phyloP scores from a whole-genome alignment of 2,797 vertebrate genomes.

The Cichlasoma orientale region DNA sequence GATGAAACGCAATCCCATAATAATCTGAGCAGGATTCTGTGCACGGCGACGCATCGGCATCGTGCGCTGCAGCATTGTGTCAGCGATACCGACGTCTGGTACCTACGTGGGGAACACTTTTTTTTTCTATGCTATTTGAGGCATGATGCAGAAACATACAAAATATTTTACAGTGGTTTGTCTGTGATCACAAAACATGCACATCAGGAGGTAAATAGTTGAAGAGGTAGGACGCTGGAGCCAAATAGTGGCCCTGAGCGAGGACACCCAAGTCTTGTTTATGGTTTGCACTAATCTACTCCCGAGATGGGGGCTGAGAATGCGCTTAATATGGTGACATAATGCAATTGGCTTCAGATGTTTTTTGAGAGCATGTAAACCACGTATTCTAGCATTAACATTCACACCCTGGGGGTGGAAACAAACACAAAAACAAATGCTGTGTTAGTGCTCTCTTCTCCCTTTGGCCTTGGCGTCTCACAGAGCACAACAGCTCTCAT shows the following conservation, averaged over 20 bases:
- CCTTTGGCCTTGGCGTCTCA: slow-evolving; percentile 4
- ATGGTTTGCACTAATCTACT: slow-evolving; percentile 25
- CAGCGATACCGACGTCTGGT: background rate
- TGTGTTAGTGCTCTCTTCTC: background rate
- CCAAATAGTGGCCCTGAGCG: slow-evolving; percentile 16
- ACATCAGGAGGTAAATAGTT: background rate
- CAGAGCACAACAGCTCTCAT: slow-evolving; percentile 21
- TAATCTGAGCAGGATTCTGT: background rate
- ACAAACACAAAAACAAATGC: slow-evolving; percentile 31
- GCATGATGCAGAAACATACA: background rate
- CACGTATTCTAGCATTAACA: slow-evolving; percentile 24
- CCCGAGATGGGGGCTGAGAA: slow-evolving; percentile 10
- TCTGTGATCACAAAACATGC: background rate
- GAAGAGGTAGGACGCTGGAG: background rate
- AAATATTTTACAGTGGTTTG: background rate
- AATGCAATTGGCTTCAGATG: slow-evolving; percentile 24
- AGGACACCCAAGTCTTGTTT: slow-evolving; percentile 45
- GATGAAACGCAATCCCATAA: background rate
- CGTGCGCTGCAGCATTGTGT: background rate
- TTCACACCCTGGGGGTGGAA: slow-evolving; percentile 20
- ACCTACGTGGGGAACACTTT: background rate
- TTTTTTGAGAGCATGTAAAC: slow-evolving; percentile 4
- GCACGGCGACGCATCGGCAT: background rate
- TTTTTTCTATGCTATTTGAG: background rate
- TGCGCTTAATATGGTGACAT: slow-evolving; percentile 31